Evolutionary conservation across 1,140 invertebrate species (phyloP).

Genomic region (Archegozetes longisetosus): DNA sequence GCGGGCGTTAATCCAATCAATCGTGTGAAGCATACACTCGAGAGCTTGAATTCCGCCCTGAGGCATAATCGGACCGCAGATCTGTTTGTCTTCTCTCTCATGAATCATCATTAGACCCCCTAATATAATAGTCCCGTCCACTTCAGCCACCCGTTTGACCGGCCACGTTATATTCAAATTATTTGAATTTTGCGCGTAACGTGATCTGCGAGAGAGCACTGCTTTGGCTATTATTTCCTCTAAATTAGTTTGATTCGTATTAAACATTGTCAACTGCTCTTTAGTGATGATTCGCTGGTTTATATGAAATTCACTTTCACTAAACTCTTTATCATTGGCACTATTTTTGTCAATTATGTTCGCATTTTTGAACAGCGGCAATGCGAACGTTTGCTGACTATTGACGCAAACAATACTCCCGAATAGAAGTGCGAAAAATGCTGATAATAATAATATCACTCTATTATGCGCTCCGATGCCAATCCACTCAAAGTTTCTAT

Average conservation of each 20-base stretch:
- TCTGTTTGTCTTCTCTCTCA: slow-evolving; percentile 56
- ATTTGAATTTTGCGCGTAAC: slow-evolving; percentile 6
- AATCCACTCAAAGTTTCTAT: no score
- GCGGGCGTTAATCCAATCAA: slow-evolving; percentile 32
- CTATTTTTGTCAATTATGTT: background rate
- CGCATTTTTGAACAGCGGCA: background rate
- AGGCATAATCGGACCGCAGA: slow-evolving; percentile 81
- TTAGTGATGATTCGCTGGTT: background rate
- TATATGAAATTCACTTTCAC: background rate
- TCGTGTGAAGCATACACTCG: slow-evolving; percentile 34
- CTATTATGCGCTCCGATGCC: no score
- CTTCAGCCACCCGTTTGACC: slow-evolving; percentile 61
- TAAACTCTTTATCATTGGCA: slow-evolving; percentile 7
- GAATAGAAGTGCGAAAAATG: no score
- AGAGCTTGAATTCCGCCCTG: slow-evolving; percentile 69
- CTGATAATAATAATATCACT: no score
- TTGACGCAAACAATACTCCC: no score
- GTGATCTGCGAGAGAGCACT: slow-evolving; percentile 3
- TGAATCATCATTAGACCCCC: slow-evolving; percentile 92
- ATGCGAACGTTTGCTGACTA: background rate
- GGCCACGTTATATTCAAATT: slow-evolving; percentile 35
- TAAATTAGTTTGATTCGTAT: background rate
- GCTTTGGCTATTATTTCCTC: background rate
- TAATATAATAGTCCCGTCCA: slow-evolving; percentile 57
- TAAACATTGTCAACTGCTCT: background rate